Percentiles rank a stretch among this genome's conserved stretches.
Conservation (phyloP, 2,113 vertebrate species). For the Eretmochelys imbricata region DNA sequence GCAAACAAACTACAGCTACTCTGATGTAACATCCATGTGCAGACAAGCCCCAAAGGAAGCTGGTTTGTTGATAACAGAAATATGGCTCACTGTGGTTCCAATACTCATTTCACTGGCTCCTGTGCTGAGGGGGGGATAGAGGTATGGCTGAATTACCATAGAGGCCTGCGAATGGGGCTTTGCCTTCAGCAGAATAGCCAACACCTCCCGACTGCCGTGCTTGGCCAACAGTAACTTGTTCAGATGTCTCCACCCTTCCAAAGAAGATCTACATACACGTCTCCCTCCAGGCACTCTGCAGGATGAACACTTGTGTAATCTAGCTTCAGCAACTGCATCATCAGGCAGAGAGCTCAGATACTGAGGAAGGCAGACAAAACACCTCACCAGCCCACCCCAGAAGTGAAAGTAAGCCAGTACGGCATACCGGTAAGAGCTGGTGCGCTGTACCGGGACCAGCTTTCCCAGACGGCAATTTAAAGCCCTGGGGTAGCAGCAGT, state of each 20-base stretch:
- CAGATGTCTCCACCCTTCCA: neutral
- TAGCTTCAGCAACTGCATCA: slow-evolving; percentile 47
- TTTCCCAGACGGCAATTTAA: too few species aligned
- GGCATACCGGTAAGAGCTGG: too few species aligned
- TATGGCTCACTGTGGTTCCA: neutral
- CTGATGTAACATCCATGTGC: neutral
- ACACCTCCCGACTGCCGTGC: neutral
- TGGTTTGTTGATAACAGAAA: neutral
- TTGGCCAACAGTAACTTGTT: neutral
- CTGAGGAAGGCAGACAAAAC: slow-evolving; percentile 1
- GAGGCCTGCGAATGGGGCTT: neutral
- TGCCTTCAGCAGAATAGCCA: neutral
- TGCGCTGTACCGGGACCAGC: too few species aligned
- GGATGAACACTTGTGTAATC: slow-evolving; percentile 39
- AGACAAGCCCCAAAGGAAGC: neutral
- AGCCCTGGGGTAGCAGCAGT: too few species aligned
- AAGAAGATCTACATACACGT: neutral
- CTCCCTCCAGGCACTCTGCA: neutral
- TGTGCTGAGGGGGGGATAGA: neutral
- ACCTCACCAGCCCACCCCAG: neutral
- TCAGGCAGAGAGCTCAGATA: slow-evolving; percentile 16
- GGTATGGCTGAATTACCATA: neutral
- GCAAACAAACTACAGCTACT: neutral
- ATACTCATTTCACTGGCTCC: neutral
- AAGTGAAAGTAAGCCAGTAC: too few species aligned